Evolutionary conservation across 2,888 invertebrate species (phyloP).

Genomic region (Drepana falcataria): DNA sequence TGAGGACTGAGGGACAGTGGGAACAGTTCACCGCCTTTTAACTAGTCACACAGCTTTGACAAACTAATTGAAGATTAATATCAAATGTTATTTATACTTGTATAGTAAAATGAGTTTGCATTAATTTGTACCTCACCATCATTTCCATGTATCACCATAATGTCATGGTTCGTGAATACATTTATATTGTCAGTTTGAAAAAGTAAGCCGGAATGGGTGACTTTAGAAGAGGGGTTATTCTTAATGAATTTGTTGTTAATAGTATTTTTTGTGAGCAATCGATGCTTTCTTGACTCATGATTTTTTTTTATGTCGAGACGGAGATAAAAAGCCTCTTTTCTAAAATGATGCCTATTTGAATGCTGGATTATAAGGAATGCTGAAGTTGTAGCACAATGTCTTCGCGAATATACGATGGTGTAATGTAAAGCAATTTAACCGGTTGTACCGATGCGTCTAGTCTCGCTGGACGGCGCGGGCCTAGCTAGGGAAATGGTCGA

Average conservation of each 20-base stretch:
- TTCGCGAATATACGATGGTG: not conserved
- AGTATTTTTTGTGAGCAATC: too few species aligned
- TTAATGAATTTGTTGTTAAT: too few species aligned
- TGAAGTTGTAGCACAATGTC: not conserved
- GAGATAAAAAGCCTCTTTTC: too few species aligned
- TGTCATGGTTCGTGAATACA: constrained; percentile 4
- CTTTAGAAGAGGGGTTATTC: too few species aligned
- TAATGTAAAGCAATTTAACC: not conserved
- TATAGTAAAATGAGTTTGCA: constrained; percentile 17
- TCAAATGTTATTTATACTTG: constrained; percentile 12
- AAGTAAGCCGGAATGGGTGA: too few species aligned
- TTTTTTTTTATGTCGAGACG: too few species aligned
- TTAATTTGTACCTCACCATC: constrained; percentile 20
- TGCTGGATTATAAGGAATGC: too few species aligned
- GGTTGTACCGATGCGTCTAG: not conserved
- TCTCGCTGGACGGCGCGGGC: constrained; percentile 7
- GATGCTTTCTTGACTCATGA: too few species aligned
- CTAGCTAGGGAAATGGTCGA: constrained; percentile 40
- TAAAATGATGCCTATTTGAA: too few species aligned
- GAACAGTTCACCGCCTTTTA: constrained; percentile 29
- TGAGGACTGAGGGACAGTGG: constrained; percentile 16
- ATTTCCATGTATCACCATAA: constrained; percentile 24
- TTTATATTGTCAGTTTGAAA: too few species aligned
- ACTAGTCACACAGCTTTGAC: constrained; percentile 48
- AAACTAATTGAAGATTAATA: constrained; percentile 10